A percentile compares a stretch with the other conserved stretches of the same genome.
These are phyloP conservation scores for Blennius ocellaris DNA, from an alignment of 2,113 vertebrate species.

Conservation along the genomic window DNA sequence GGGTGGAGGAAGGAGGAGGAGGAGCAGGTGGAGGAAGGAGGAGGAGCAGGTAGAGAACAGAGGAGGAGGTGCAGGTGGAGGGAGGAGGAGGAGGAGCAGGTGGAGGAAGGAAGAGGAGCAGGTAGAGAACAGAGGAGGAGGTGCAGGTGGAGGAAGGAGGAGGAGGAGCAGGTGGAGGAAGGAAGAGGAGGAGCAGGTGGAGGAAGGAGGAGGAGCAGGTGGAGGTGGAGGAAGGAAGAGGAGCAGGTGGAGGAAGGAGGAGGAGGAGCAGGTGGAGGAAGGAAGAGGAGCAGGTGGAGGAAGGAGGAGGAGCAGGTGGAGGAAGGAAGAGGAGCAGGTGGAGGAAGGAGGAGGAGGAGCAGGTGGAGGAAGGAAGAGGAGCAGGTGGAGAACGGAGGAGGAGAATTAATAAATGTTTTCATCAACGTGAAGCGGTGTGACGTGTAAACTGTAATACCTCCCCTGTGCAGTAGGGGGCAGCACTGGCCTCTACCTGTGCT, in stretches of 20 bases:
- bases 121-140: conserved; percentile 3
- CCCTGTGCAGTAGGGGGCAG: too few relatives aligned
- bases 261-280: not conserved
- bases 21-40: not conserved
- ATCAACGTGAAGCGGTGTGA: too few relatives aligned
- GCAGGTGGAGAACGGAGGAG: too few relatives aligned
- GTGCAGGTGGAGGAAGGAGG: not conserved
- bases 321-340: not conserved
- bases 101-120: not conserved
- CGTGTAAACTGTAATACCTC: too few relatives aligned
- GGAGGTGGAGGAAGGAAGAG: not conserved
- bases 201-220: not conserved
- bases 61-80: not conserved
- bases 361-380: not conserved
- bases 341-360: not conserved
- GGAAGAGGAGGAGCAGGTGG: conserved; percentile 2
- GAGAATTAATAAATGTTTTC: too few relatives aligned
- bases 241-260: not conserved
- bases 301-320: conserved; percentile 4
- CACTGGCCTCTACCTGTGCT: too few relatives aligned
- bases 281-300: not conserved
- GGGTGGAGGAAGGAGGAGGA: too few relatives aligned
- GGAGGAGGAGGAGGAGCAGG: not conserved
- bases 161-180: not conserved
- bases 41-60: not conserved